Conservation (phyloP, 2,113 vertebrate species). For the Malurus melanocephalus region DNA sequence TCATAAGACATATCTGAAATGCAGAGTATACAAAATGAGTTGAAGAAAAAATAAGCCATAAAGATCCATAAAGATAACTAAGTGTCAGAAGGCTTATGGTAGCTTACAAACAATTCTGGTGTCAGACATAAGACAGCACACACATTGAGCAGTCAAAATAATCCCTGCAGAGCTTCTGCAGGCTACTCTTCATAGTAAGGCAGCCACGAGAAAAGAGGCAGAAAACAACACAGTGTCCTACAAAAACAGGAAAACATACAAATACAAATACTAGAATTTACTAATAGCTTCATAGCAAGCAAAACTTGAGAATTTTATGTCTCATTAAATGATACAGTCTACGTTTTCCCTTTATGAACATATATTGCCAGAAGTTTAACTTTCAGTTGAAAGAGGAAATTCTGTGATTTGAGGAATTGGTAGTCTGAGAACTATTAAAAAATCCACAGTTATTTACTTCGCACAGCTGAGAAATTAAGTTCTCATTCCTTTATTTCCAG, state of each 20-base stretch:
- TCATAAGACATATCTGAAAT: neutral
- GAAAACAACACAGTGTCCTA: neutral
- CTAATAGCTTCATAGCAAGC: neutral
- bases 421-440: neutral
- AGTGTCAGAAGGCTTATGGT: neutral
- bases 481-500: neutral
- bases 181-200: neutral
- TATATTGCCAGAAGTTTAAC: neutral
- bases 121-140: neutral
- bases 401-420: neutral
- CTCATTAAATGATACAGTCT: rapidly evolving
- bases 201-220: neutral
- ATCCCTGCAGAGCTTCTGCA: neutral
- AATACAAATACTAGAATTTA: neutral
- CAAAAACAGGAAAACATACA: neutral
- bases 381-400: neutral
- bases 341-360: neutral
- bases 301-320: neutral
- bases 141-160: neutral
- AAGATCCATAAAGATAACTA: neutral
- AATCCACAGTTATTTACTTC: neutral
- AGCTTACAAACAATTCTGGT: neutral
- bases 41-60: neutral
- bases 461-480: neutral
- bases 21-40: neutral